Evolutionary conservation across 1,140 invertebrate genomes (phyloP), one percentile per base, ranked within the genome.

Genomic region (Lineus longissimus): DNA sequence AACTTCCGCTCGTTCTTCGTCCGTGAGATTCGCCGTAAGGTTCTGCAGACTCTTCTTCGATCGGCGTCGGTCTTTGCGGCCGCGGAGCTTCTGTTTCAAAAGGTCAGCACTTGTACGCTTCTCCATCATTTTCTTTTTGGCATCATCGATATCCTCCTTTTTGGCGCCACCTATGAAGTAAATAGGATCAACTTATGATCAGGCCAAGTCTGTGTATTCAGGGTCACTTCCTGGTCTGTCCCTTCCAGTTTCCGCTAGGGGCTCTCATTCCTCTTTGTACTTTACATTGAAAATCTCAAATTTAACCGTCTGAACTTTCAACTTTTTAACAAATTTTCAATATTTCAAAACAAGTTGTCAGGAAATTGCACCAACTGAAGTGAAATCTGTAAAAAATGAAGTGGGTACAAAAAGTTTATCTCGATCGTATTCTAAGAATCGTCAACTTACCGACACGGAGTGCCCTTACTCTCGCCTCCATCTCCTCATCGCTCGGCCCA

Each of bases 1-100:
- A 1, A 70, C 31, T 17, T 64, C 64, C 30, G 64, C 61, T 15
- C 70, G 67, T 47, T 77, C 75, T 22, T 71, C 69, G 15, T 70
- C 68, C n/a, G 56, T 67, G 55, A 76, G 61, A 40, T 61, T 62
- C 30, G 70, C 61, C 25, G 63, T 23, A 36, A 72, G 72, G 15
- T 73, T 73, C 13, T 68, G 63, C 33, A 70, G 45, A 15, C 31
- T 33, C 47, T 68, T 65, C 6, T 54, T 59, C 19, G 63, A 51
- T 31, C 66, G 64, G 22, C 59, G 57, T 17, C 68, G 51, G 7
- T 70, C 68, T 51, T 73, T 75, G 19, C 72, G 65, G 1, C 68
- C 33, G 29, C 54, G 58, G 30, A 78, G 59, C 57, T 70, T 70
- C 0, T 65, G 60, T 43, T 73, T 67, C 61, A 75, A 65, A 17